Evolutionary conservation across 1,140 invertebrate genomes (phyloP), one percentile per base, ranked within the genome.

Genomic region (Heliconius hermathena): DNA sequence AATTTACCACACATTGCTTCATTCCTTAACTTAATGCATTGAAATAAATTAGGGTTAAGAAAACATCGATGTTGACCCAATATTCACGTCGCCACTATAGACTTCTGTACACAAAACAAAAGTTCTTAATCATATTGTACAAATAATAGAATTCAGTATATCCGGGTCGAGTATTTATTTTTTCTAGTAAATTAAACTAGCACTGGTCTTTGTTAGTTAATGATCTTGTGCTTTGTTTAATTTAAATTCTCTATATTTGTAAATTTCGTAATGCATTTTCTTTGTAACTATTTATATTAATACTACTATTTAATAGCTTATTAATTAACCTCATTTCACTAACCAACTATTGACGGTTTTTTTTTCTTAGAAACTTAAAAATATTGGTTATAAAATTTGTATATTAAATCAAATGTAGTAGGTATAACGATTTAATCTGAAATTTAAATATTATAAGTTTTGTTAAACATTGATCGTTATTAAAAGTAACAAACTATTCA

Each of bases 181-280:
- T 72, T 22, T 13, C 29, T 13, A 66, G 57, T 66, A 66, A 66
- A 66, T 66, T 66, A 66, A 29, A 66, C n/a, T 66, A 66, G 57
- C 22, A 29, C 22, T 26, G 57, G 57, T 46, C 41, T 77, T 81
- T 81, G 29, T 78, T 77, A 78, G 46, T 78, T 60, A 38, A 74
- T 81, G 41, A 54, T 52, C n/a, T 73, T 49, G 0, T 11, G 38
- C 11, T 38, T 73, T 20, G 72, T 46, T 73, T 41, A 46, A 73
- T 33, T 73, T 73, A 73, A 46, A 46, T 73, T 46, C 26, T 66
- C 22, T 4, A 66, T 29, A 22, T 29, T 66, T 66, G 57, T 66
- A 66, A 29, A 26, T 66, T 66, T 66, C 22, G 57, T 66, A 66
- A 66, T 66, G 22, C 57, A 13, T 66, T 66, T 66, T 66, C 57